These are phyloP conservation scores for Clamator glandarius DNA, from an alignment of 2,797 vertebrate genomes.

Conservation along the genomic window DNA sequence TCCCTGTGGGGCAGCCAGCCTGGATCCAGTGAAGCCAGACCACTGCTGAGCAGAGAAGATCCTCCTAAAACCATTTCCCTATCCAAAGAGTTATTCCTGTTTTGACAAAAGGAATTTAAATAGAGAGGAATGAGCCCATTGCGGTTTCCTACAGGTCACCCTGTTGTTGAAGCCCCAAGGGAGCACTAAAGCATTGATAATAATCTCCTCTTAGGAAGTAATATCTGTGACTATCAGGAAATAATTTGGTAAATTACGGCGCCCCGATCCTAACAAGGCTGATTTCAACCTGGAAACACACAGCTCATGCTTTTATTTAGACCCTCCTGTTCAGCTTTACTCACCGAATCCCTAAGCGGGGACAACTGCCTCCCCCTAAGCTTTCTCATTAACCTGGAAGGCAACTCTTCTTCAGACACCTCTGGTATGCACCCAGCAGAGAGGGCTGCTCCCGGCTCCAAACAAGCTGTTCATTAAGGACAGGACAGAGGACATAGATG, in stretches of 20 bases:
- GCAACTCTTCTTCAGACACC: not conserved
- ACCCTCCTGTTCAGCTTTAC: not conserved
- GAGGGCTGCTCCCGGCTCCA: not conserved
- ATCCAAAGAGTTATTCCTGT: rapidly evolving
- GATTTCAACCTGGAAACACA: not conserved
- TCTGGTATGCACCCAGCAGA: not conserved
- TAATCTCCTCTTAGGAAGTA: not conserved
- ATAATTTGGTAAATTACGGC: not conserved
- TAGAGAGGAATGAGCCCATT: rapidly evolving
- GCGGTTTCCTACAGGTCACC: not conserved
- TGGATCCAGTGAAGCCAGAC: rapidly evolving
- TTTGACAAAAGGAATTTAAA: not conserved
- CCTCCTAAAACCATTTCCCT: not conserved
- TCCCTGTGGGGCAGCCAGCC: not conserved
- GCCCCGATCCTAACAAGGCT: not conserved
- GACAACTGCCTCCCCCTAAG: not conserved
- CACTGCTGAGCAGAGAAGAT: not conserved
- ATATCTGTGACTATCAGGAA: not conserved
- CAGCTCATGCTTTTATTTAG: not conserved
- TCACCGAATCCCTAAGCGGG: not conserved
- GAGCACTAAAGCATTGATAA: not conserved
- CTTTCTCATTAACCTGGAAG: not conserved
- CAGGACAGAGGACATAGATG: not conserved
- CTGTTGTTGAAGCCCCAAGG: not conserved
- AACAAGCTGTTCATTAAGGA: not conserved